Percentiles rank a stretch among this genome's conserved stretches.
Evolutionary conservation across 2,797 vertebrate genomes (phyloP).

Genomic region (Clarias fuscus): DNA sequence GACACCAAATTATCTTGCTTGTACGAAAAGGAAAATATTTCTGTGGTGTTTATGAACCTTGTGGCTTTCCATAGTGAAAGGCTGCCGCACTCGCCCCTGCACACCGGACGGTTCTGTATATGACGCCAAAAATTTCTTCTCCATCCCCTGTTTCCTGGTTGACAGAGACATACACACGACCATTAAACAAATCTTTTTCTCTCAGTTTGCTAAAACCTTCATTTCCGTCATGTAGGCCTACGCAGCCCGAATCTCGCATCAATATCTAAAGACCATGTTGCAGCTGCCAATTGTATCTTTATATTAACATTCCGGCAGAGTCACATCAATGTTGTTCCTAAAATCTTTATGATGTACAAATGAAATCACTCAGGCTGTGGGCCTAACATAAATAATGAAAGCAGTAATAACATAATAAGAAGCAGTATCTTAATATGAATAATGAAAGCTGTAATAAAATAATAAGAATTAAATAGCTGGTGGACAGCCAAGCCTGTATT

Average conservation of each 20-base stretch:
- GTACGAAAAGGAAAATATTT: neutral
- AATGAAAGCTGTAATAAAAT: conserved; percentile 31
- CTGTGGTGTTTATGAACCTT: neutral
- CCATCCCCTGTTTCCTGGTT: neutral
- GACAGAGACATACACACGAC: neutral
- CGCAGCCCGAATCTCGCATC: neutral
- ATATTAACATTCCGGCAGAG: neutral
- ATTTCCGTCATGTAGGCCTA: neutral
- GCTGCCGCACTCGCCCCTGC: conserved; percentile 23
- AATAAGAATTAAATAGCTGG: conserved; percentile 11
- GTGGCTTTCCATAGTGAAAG: neutral
- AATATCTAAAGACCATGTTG: neutral
- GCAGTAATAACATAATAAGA: neutral
- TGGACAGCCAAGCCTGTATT: neutral
- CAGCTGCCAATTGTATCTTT: neutral
- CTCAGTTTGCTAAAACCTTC: neutral
- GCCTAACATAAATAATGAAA: conserved; percentile 44
- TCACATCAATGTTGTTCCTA: neutral
- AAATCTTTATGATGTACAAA: neutral
- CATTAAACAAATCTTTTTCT: neutral
- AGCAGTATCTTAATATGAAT: conserved; percentile 41
- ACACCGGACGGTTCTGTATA: neutral
- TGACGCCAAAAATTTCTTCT: conserved; percentile 9
- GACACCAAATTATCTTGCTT: too few relatives aligned
- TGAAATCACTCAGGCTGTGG: conserved; percentile 13